Conservation (phyloP, 2,888 invertebrate species). For the Poecilobothrus nobilitatus region DNA sequence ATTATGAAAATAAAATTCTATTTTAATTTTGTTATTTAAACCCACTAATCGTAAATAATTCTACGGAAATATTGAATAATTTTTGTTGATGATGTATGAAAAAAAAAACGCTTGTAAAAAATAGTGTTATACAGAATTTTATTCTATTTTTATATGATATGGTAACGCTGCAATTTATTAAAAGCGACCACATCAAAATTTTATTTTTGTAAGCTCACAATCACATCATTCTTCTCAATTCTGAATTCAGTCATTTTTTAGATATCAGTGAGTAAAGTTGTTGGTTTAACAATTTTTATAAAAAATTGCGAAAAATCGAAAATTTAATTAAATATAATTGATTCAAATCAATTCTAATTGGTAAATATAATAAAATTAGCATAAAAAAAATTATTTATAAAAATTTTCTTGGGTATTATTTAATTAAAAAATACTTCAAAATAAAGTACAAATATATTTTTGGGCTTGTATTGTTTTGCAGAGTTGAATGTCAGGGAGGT, state of each 20-base stretch:
- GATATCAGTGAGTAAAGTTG: background rate
- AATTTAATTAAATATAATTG: background rate
- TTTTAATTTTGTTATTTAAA: too few species aligned
- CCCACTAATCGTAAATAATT: too few species aligned
- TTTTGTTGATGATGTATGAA: too few species aligned
- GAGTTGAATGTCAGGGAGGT: slow-evolving; percentile 6
- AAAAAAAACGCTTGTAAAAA: too few species aligned
- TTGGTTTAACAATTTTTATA: background rate
- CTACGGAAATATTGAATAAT: too few species aligned
- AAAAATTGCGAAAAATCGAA: background rate
- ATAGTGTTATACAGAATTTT: too few species aligned
- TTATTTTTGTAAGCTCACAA: background rate
- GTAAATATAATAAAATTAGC: background rate
- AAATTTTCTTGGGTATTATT: background rate
- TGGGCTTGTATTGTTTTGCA: slow-evolving; percentile 3
- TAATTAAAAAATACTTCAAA: background rate
- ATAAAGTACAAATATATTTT: background rate
- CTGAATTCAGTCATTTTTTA: background rate
- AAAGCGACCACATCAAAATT: too few species aligned
- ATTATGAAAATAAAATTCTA: too few species aligned
- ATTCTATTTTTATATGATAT: too few species aligned
- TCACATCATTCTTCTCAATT: too few species aligned
- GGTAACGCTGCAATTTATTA: too few species aligned
- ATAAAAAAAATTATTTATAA: background rate
- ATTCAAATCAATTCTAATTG: background rate